Conservation (phyloP, 2,113 vertebrate species). For the Arvicanthis niloticus region DNA sequence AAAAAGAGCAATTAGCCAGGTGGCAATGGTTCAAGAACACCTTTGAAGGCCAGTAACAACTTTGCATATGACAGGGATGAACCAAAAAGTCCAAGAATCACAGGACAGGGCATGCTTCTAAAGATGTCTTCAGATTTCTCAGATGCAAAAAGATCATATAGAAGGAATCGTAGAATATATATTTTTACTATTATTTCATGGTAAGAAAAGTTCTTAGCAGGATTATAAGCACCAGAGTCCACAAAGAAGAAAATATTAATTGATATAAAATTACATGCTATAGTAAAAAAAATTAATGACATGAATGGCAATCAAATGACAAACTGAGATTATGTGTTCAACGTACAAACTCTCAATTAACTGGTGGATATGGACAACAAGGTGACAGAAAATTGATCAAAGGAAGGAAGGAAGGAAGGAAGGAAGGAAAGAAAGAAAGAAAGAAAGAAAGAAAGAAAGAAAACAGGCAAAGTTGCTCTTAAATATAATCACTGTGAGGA, state of each 20-base stretch:
- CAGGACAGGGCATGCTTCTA: background rate
- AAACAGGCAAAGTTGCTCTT: background rate
- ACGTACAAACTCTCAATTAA: background rate
- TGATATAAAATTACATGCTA: constrained; percentile 18
- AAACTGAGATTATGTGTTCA: background rate
- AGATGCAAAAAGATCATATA: background rate
- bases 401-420: background rate
- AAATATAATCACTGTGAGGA: constrained; percentile 26
- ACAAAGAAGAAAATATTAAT: constrained; percentile 33
- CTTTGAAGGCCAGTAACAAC: background rate
- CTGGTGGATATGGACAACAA: background rate
- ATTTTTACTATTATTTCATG: background rate
- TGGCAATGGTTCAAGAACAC: background rate
- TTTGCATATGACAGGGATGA: background rate
- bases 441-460: no score
- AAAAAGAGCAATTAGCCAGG: background rate
- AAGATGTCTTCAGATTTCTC: background rate
- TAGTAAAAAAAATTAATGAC: background rate
- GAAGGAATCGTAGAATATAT: background rate
- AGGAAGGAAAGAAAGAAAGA: no score
- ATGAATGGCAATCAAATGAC: background rate
- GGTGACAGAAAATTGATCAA: background rate
- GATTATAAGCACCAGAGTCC: background rate
- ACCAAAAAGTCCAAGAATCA: background rate
- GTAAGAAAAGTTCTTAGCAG: background rate